Conservation (phyloP, 2,113 vertebrate species). For the Carollia perspicillata region DNA sequence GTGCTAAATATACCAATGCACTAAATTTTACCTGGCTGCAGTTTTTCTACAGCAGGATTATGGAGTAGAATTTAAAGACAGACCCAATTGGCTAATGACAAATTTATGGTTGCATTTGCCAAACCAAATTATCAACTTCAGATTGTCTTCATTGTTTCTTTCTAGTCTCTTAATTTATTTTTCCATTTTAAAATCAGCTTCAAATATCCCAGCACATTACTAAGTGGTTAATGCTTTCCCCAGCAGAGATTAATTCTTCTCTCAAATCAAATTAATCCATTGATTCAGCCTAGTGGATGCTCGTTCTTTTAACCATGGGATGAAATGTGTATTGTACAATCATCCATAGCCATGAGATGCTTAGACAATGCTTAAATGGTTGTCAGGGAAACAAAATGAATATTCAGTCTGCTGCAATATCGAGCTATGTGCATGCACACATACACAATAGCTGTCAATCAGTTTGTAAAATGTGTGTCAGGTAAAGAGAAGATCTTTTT, state of each 20-base stretch:
- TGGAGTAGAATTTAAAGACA: not conserved
- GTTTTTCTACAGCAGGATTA: not conserved
- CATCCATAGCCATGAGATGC: not conserved
- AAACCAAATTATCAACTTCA: slow-evolving; percentile 7
- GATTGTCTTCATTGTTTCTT: not conserved
- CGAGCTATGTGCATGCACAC: not conserved
- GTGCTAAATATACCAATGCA: not conserved
- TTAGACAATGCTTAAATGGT: not conserved
- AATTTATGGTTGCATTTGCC: not conserved
- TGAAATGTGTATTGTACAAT: slow-evolving; percentile 47
- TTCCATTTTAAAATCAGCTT: not conserved
- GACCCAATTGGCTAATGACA: not conserved
- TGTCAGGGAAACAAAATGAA: slow-evolving; percentile 44
- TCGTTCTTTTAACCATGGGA: slow-evolving; percentile 42
- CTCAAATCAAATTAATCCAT: slow-evolving; percentile 34
- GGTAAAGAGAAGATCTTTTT: not conserved
- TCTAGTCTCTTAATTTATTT: not conserved
- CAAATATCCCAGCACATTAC: not conserved
- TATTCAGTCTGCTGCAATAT: not conserved
- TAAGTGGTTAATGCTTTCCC: not conserved
- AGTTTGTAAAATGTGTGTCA: not conserved
- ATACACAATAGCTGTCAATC: not conserved
- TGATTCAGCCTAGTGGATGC: not conserved
- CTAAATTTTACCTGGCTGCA: not conserved
- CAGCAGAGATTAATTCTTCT: slow-evolving; percentile 9